Conservation (phyloP, 2,797 vertebrate species). For the Phalloptychus januarius region DNA sequence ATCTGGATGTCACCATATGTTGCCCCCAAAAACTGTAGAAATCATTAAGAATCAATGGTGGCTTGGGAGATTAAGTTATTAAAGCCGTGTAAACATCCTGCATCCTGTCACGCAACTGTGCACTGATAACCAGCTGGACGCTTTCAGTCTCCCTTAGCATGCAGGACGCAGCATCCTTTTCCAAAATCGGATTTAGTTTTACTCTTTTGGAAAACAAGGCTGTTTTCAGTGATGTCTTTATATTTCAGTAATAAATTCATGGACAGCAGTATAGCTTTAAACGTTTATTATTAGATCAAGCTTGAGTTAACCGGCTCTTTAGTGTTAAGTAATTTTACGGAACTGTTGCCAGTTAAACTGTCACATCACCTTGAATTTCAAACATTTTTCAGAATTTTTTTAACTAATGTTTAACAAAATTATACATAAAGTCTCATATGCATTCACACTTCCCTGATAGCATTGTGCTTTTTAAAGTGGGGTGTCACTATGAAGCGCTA, state of each 20-base stretch:
- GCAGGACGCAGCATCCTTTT: neutral
- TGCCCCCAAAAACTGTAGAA: neutral
- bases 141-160: neutral
- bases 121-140: constrained; percentile 1
- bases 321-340: neutral
- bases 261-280: neutral
- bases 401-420: neutral
- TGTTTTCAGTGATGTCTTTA: neutral
- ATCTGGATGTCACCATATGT: neutral
- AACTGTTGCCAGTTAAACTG: neutral
- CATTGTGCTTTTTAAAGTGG: neutral
- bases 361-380: neutral
- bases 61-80: constrained; percentile 4
- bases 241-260: neutral
- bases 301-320: neutral
- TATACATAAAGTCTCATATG: neutral
- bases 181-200: neutral
- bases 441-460: neutral
- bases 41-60: neutral
- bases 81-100: neutral
- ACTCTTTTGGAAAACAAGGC: neutral
- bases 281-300: neutral
- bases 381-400: neutral
- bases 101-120: neutral
- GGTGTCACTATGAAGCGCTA: too few species aligned